Base-by-base conservation (phyloP, 2,888 invertebrate genomes). In the Drosophila infuscata region DNA sequence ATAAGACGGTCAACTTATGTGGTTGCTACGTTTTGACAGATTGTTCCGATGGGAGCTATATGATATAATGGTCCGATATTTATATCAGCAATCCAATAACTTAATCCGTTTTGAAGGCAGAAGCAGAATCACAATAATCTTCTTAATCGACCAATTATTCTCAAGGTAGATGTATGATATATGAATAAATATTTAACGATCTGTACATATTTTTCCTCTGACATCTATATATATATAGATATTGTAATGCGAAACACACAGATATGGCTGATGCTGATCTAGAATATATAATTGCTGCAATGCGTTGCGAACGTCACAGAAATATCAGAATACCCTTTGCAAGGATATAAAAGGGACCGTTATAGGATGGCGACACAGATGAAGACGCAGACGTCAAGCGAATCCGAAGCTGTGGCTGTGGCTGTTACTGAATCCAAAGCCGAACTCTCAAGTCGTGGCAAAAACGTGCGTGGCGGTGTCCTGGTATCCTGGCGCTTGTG, bases 351-450 rank as follows among this genome's bases (percentile, higher is more conserved):
- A 66, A 54, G 52, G 54, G 38, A 63, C 20, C 20, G 57, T 56
- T 38, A 56, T 11, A 38, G 52, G 29, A 52, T 58, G 29, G 61
- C 69, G 57, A 58, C 73, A 73, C 68, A 74, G 76, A 60, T 72
- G 71, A 75, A 76, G 83, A 83, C 69, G 79, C 83, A 79, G 87
- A 83, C 76, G 84, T 82, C 82, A 82, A 83, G 67, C 86, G 73
- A 73, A 65, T 79, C 79, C 70, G 72, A 69, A 54, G 58, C 70
- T 70, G 74, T 57, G 52, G 71, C 67, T 32, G 33, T 6, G 8
- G 58, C 52, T 41, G 38, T 38, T 15, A 54, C 35, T 41, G 57
- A 64, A 51, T 82, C 66, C 62, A 67, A 67, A 58, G 82, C 68
- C 59, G 64, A 66, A 53, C 57, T 58, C 63, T 60, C 41, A 63